phyloP scores from a whole-genome alignment of 2,797 vertebrate genomes.

The Vespertilio murinus region DNA sequence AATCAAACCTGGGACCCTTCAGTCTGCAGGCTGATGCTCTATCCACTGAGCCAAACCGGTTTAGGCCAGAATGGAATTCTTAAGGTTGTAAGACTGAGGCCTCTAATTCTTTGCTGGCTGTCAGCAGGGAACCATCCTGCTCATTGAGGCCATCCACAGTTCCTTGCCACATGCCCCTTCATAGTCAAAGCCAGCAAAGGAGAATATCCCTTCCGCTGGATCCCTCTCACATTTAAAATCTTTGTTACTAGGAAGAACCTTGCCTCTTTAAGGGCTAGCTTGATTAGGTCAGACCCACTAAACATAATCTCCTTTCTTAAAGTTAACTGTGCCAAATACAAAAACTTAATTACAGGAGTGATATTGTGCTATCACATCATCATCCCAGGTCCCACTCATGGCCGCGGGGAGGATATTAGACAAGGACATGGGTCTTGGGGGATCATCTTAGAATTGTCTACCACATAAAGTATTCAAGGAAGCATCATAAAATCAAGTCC shows the following conservation, averaged over 20 bases:
- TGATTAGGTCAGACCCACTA: neutral
- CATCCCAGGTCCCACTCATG: neutral
- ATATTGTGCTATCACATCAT: neutral
- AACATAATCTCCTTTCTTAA: neutral
- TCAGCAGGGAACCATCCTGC: neutral
- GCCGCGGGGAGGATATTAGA: neutral
- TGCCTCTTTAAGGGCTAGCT: neutral
- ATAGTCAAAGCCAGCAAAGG: neutral
- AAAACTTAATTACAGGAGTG: neutral
- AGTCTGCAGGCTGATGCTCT: no score
- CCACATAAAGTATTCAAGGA: neutral
- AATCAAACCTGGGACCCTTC: no score
- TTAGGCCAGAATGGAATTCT: neutral
- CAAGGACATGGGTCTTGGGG: neutral
- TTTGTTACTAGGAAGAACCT: neutral
- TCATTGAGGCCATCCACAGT: neutral
- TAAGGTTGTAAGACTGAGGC: neutral
- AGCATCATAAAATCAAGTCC: neutral
- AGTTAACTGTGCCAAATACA: neutral
- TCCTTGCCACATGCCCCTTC: neutral
- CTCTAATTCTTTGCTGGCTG: neutral
- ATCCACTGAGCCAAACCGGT: no score
- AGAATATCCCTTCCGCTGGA: neutral
- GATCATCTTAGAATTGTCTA: neutral
- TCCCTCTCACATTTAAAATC: neutral